Percentiles rank a stretch among this genome's conserved stretches.
Evolutionary conservation across 2,797 vertebrate genomes (phyloP).

Genomic region (Enteromius radiatus): DNA sequence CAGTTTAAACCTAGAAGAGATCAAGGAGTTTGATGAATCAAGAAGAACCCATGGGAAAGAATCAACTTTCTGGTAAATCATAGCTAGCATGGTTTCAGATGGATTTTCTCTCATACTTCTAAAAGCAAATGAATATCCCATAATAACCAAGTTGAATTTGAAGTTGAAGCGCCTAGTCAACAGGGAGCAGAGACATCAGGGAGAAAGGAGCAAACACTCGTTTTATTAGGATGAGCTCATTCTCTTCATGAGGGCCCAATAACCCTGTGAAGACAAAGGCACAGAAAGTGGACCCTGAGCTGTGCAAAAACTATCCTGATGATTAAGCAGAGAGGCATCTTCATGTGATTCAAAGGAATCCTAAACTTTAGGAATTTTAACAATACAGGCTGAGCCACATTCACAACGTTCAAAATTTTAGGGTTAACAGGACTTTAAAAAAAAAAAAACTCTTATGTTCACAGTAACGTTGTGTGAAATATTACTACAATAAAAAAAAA

Average conservation of each 20-base stretch:
- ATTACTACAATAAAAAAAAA: background rate
- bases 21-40: background rate
- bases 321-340: slow-evolving; percentile 2
- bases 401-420: background rate
- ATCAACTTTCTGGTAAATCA: background rate
- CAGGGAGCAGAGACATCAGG: background rate
- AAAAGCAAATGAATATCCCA: background rate
- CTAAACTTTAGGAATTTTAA: background rate
- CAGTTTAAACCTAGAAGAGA: slow-evolving; percentile 15
- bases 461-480: background rate
- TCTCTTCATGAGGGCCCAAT: background rate
- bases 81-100: background rate
- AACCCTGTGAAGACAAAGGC: background rate
- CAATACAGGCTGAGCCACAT: background rate
- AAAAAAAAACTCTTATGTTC: background rate
- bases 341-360: background rate
- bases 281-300: background rate
- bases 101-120: background rate
- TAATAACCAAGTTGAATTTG: too few species aligned
- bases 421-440: too few species aligned
- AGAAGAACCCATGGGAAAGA: background rate
- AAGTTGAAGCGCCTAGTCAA: background rate
- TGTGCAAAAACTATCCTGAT: background rate
- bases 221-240: slow-evolving; percentile 28
- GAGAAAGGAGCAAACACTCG: slow-evolving; percentile 1